These are phyloP conservation scores for Pelecanus crispus DNA, from an alignment of 2,113 vertebrate species.

Conservation along the genomic window DNA sequence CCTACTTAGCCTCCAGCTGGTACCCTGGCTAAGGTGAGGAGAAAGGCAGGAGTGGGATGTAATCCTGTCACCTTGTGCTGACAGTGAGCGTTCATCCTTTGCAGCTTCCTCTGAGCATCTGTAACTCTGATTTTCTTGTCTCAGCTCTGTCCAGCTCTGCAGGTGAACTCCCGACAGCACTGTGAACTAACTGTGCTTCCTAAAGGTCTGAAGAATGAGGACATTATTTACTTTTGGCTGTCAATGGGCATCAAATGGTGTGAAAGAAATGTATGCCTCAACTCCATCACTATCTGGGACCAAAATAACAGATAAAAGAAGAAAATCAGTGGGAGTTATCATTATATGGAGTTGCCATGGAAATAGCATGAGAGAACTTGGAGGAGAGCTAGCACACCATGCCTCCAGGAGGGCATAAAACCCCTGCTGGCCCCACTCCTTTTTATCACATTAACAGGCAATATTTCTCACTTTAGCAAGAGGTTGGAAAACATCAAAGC, in stretches of 20 bases:
- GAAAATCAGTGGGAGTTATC: constrained; percentile 50
- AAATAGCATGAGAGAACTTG: constrained; percentile 45
- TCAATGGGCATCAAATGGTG: constrained; percentile 32
- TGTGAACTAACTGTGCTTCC: background rate
- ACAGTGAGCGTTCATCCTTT: background rate
- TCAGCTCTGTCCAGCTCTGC: background rate
- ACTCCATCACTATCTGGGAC: constrained; percentile 66
- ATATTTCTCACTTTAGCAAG: constrained; percentile 12
- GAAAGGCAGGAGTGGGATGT: background rate
- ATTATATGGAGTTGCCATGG: constrained; percentile 53
- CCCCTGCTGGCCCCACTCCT: constrained; percentile 20
- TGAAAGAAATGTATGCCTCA: constrained; percentile 69
- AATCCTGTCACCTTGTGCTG: background rate
- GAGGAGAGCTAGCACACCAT: constrained; percentile 15
- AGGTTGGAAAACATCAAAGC: constrained; percentile 47
- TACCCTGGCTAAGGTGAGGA: background rate
- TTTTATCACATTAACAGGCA: constrained; percentile 41
- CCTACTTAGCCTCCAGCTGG: background rate
- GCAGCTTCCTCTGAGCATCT: background rate
- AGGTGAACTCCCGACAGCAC: background rate
- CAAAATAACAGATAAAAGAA: constrained; percentile 71
- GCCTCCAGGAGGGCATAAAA: constrained; percentile 42
- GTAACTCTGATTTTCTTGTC: background rate
- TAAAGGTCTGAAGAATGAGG: background rate
- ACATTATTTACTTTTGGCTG: constrained; percentile 66